Evolutionary conservation across 2,113 vertebrate genomes (phyloP), one percentile per base, ranked within the genome.

Genomic region (Rhodinocichla rosea): DNA sequence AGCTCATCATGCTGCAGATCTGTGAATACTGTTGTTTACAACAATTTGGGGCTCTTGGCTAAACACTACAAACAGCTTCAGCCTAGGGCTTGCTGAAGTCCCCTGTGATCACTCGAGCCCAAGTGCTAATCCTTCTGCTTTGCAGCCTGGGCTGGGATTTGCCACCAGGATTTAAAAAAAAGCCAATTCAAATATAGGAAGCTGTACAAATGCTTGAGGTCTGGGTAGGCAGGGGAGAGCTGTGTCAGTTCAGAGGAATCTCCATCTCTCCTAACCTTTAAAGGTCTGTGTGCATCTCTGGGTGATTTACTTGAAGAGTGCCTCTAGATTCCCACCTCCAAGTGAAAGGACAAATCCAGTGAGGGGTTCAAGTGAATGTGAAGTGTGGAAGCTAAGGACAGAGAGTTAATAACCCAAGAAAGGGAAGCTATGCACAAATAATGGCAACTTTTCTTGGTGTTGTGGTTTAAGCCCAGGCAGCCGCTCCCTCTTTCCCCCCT

Each of bases 191-290:
- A 55, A 55, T 74, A 24, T 56, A 78, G 69, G 79, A 84, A 78
- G 62, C 33, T 70, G 63, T 63, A 35, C 24, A 83, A 74, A 70
- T 30, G 52, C 71, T 70, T 2, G 1, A 44, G 45, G 24, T 47
- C 30, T 56, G 69, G 37, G 47, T n/a, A 82, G 35, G 73, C n/a
- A 87, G 76, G 40, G 37, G 59, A 74, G 47, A 62, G 53, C 55
- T 6, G 5, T 26, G 37, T 0, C 32, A 68, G 33, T 64, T 71
- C 35, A 30, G 49, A 64, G 59, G 81, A 74, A 69, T 64, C 64
- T 68, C 37, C 27, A 13, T 84, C 40, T 78, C 23, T 55, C 33
- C 21, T 94, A 89, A 85, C 67, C 53, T 94, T 92, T 85, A 45
- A 70, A 93, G 33, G 70, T 90, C 40, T 90, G 17, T 28, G 63